Conservation (phyloP, 2,888 invertebrate genomes). For the Eubasilissa splendida region DNA sequence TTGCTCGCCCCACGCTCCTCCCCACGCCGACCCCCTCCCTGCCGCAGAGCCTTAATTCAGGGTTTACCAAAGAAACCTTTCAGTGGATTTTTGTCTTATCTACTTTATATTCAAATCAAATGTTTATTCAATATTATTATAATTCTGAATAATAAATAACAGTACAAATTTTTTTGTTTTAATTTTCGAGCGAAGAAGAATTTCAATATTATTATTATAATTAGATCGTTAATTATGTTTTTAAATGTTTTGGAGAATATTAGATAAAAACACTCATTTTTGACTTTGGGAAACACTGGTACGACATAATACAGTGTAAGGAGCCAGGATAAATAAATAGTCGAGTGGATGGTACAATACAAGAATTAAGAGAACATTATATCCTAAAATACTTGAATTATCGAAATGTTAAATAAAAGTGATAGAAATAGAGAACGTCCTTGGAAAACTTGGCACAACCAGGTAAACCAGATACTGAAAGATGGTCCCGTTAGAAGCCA, state of each 20-base stretch:
- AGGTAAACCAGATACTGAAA: too few species aligned
- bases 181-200: background rate
- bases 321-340: too few species aligned
- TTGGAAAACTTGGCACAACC: too few species aligned
- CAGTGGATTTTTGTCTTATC: slow-evolving; percentile 41
- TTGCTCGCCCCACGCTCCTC: background rate
- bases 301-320: too few species aligned
- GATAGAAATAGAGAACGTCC: too few species aligned
- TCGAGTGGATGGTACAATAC: too few species aligned
- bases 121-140: slow-evolving; percentile 37
- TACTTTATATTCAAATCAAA: slow-evolving; percentile 43
- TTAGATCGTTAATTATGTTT: background rate
- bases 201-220: background rate
- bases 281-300: too few species aligned
- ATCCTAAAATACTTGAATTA: too few species aligned
- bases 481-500: too few species aligned
- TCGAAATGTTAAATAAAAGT: too few species aligned
- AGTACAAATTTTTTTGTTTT: background rate
- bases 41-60: slow-evolving; percentile 27
- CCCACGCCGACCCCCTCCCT: slow-evolving; percentile 6
- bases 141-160: slow-evolving; percentile 12
- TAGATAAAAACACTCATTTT: too few species aligned
- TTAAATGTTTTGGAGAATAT: background rate
- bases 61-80: slow-evolving; percentile 38
- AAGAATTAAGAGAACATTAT: too few species aligned